Percentiles rank a stretch among this genome's conserved stretches.
These are phyloP conservation scores for Crossaster papposus DNA, from an alignment of 53 echinoderm and acorn worm genomes.

Conservation along the genomic window DNA sequence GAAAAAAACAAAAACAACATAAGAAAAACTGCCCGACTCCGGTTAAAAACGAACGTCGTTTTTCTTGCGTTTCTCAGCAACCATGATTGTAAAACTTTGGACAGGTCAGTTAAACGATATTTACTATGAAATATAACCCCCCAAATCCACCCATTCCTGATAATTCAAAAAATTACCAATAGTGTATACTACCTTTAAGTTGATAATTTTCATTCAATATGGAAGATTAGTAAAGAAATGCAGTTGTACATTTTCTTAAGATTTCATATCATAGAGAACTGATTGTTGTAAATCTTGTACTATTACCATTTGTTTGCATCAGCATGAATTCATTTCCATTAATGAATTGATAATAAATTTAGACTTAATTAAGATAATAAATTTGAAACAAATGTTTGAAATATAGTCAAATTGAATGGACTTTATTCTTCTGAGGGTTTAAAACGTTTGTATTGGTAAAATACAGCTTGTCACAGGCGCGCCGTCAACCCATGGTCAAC, in stretches of 20 bases:
- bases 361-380: not conserved
- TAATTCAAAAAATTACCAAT: too few species aligned
- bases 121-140: too few species aligned
- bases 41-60: too few species aligned
- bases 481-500: too few species aligned
- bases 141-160: too few species aligned
- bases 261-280: not conserved
- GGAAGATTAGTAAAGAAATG: not conserved
- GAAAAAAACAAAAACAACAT: too few species aligned
- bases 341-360: too few species aligned
- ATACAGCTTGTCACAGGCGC: too few species aligned
- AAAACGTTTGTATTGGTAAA: not conserved
- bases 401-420: not conserved
- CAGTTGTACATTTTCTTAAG: slow-evolving; percentile 31
- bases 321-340: not conserved
- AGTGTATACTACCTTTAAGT: not conserved
- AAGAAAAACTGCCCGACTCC: too few species aligned
- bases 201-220: not conserved
- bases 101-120: too few species aligned
- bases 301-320: slow-evolving; percentile 4
- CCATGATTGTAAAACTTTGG: too few species aligned
- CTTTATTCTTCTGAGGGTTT: not conserved
- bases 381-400: slow-evolving; percentile 10
- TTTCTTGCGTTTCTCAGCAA: too few species aligned
- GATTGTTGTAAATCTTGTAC: not conserved